Evolutionary conservation across 2,113 vertebrate genomes (phyloP).

Genomic region (Spermophilus dauricus): DNA sequence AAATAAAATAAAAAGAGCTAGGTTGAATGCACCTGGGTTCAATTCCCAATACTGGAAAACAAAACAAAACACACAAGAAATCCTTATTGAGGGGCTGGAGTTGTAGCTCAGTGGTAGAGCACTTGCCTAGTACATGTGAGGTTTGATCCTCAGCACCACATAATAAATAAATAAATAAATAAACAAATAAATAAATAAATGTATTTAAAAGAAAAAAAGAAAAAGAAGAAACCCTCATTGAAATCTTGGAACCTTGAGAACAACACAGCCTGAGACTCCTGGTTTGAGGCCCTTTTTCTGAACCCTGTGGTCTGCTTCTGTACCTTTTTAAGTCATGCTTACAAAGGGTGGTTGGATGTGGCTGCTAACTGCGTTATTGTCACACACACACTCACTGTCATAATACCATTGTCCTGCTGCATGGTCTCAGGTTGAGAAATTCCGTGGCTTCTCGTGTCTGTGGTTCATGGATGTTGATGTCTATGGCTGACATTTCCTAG

Average conservation of each 20-base stretch:
- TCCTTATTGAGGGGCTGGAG: background rate
- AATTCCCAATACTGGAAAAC: no score
- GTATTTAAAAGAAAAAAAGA: no score
- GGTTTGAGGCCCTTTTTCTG: background rate
- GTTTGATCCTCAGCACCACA: no score
- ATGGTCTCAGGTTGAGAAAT: background rate
- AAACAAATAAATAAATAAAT: no score
- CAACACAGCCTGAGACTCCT: background rate
- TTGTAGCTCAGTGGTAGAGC: no score
- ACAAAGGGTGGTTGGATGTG: rapidly evolving
- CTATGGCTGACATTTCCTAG: background rate
- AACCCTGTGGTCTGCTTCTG: background rate
- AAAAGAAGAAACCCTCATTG: background rate
- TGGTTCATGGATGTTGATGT: background rate
- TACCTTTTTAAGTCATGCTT: background rate
- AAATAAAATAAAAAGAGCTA: no score
- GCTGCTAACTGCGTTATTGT: rapidly evolving
- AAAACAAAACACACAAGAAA: background rate
- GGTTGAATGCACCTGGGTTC: no score
- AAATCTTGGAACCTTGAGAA: background rate
- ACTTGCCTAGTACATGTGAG: no score
- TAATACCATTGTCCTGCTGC: no score
- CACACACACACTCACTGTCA: background rate
- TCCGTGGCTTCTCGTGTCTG: background rate
- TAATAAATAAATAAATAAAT: no score